Base-by-base conservation (phyloP, 2,888 invertebrate genomes). In the Rhogogaster chlorosoma region DNA sequence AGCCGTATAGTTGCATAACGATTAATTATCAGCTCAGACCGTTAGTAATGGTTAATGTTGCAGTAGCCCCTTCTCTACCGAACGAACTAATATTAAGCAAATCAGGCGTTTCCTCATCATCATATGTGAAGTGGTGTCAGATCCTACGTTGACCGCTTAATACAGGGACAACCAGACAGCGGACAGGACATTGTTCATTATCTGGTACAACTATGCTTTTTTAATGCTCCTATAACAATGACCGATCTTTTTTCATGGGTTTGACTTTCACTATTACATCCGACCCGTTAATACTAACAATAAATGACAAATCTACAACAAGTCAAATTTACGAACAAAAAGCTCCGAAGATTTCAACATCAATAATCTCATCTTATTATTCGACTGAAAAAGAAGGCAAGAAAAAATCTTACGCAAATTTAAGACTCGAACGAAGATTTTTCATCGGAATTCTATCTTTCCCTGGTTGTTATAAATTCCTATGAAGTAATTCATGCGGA, bases 31-130 rank as follows among this genome's bases (percentile, higher is more conserved):
- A 67, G 32, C 10, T 32, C 26, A 67, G 32, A 67, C 67, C 29
- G 32, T 67, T 67, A 26, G 32, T 67, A 26, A 61, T 26, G 61
- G 61, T 61, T 22, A 61, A 61, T 61, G 10, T 49, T 77, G 26
- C 32, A 36, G 80, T 36, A 61, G n/a, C 53, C 49, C 77, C 77
- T 77, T 49, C 57, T 49, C 38, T 80, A 57, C 36, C n/a, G 49
- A 61, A 22, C 80, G 2, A 80, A 80, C 80, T 61, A 80, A 80
- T 80, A 80, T 80, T 38, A 61, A 80, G 80, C 80, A 80, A 93
- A 93, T 93, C 92, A 90, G 91, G 90, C 91, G 91, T 92, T 93
- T 93, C 93, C 93, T 93, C 93, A 93, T 93, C 92, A 92, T 88
- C 88, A 88, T 89, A 87, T 88, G 88, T 89, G 88, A 90, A 90